Evolutionary conservation across 2,888 invertebrate species (phyloP).

Genomic region (Seira ritae): DNA sequence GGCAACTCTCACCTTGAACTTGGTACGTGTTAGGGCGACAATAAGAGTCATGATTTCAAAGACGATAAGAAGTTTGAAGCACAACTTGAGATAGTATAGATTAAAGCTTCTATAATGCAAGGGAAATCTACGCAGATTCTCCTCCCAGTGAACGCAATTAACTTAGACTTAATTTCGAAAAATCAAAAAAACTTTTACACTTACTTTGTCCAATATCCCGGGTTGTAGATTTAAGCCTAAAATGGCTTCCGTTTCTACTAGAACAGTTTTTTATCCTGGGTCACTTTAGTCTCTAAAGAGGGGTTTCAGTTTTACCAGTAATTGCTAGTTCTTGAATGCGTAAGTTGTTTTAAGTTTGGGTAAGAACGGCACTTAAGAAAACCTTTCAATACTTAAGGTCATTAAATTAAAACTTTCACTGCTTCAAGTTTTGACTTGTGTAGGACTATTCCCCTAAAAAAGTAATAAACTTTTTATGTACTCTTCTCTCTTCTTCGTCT

Average conservation of each 20-base stretch:
- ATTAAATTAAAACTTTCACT: slow-evolving; percentile 1
- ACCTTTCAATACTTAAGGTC: neutral
- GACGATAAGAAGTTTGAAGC: neutral
- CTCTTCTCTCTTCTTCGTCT: neutral
- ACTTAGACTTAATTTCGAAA: too few species aligned
- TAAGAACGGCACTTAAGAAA: neutral
- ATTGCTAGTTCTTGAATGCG: neutral
- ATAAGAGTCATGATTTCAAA: slow-evolving; percentile 13
- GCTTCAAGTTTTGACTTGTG: neutral
- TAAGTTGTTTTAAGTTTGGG: neutral
- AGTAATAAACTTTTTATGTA: slow-evolving; percentile 31
- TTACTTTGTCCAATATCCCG: neutral
- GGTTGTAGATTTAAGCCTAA: neutral
- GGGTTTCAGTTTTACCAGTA: neutral
- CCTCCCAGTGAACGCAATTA: too few species aligned
- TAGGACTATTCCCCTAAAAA: neutral
- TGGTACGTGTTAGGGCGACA: slow-evolving; percentile 25
- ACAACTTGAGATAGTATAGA: neutral
- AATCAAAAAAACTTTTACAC: too few species aligned
- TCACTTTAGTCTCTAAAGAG: neutral
- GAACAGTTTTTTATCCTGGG: neutral
- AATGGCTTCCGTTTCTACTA: neutral
- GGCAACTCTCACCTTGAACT: slow-evolving; percentile 58
- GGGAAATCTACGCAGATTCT: neutral
- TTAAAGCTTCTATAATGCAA: slow-evolving; percentile 1